Percentiles rank a stretch among this genome's conserved stretches.
These are phyloP conservation scores for Hecatera dysodea DNA, from an alignment of 2,888 invertebrate species.

Conservation along the genomic window DNA sequence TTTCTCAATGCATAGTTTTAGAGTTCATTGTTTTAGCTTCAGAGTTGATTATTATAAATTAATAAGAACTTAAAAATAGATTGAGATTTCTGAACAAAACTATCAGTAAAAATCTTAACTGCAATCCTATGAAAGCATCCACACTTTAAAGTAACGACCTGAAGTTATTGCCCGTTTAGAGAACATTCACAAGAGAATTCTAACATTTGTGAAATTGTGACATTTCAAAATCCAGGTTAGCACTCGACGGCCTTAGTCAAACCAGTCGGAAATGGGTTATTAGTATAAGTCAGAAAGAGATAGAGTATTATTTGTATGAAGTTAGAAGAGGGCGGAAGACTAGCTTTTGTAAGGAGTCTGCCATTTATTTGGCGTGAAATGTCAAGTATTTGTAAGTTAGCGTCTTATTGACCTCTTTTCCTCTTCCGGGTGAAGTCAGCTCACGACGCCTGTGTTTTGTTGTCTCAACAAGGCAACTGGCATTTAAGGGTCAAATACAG, in stretches of 20 bases:
- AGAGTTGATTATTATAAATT: neutral
- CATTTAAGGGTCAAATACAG: constrained; percentile 6
- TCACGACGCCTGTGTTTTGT: neutral
- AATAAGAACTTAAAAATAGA: neutral
- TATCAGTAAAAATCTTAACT: neutral
- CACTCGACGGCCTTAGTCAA: constrained; percentile 19
- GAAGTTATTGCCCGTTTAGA: neutral
- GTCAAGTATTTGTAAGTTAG: constrained; percentile 48
- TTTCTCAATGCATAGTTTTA: neutral
- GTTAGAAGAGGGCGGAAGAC: constrained; percentile 37
- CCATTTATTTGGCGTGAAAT: constrained; percentile 55
- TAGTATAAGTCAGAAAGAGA: constrained; percentile 31
- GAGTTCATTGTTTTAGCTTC: neutral
- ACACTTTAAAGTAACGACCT: neutral
- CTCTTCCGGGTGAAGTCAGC: constrained; percentile 38
- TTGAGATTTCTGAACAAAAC: neutral
- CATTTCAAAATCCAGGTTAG: constrained; percentile 53
- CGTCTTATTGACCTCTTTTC: constrained; percentile 40
- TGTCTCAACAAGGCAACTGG: constrained; percentile 12
- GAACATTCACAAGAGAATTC: constrained; percentile 18
- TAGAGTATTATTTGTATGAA: neutral
- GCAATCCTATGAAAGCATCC: neutral
- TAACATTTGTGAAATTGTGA: constrained; percentile 39
- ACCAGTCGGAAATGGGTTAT: constrained; percentile 33
- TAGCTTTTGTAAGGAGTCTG: constrained; percentile 43